phyloP scores from a whole-genome alignment of 2,888 invertebrate genomes.

The Ypsolopha scabrella region DNA sequence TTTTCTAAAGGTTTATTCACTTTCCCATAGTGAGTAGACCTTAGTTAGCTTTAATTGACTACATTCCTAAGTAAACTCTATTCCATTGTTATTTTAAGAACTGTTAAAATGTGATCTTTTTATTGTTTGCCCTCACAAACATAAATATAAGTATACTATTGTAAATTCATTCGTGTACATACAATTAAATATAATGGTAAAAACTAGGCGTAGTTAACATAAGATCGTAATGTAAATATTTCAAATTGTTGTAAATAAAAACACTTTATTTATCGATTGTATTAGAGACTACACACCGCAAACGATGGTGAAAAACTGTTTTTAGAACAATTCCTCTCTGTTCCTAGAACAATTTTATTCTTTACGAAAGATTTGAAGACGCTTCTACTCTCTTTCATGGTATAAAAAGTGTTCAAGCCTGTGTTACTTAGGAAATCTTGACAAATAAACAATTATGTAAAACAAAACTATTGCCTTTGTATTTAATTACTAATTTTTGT shows the following conservation, averaged over 20 bases:
- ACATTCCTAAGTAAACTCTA: too few relatives aligned
- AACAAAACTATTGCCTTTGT: slow-evolving; percentile 49
- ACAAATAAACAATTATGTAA: slow-evolving; percentile 43
- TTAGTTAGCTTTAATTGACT: too few relatives aligned
- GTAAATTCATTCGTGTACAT: slow-evolving; percentile 1
- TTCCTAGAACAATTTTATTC: slow-evolving; percentile 53
- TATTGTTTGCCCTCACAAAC: too few relatives aligned
- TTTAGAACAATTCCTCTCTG: slow-evolving; percentile 16
- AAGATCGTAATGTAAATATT: slow-evolving; percentile 55
- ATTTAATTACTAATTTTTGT: background rate
- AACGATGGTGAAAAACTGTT: slow-evolving; percentile 42
- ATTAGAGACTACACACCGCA: background rate
- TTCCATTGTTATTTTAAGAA: too few relatives aligned
- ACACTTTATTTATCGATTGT: slow-evolving; percentile 18
- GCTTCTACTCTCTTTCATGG: background rate
- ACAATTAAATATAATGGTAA: slow-evolving; percentile 29
- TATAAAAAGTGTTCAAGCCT: background rate
- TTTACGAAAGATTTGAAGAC: background rate
- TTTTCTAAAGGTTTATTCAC: too few relatives aligned
- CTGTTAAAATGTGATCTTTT: too few relatives aligned
- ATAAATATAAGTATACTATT: too few relatives aligned
- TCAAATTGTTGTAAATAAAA: slow-evolving; percentile 47
- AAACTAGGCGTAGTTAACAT: slow-evolving; percentile 36
- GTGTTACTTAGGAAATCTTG: slow-evolving; percentile 34
- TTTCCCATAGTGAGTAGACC: too few relatives aligned